These are phyloP conservation scores for Rhombomys opimus DNA, from an alignment of 2,113 vertebrate genomes.

Conservation along the genomic window DNA sequence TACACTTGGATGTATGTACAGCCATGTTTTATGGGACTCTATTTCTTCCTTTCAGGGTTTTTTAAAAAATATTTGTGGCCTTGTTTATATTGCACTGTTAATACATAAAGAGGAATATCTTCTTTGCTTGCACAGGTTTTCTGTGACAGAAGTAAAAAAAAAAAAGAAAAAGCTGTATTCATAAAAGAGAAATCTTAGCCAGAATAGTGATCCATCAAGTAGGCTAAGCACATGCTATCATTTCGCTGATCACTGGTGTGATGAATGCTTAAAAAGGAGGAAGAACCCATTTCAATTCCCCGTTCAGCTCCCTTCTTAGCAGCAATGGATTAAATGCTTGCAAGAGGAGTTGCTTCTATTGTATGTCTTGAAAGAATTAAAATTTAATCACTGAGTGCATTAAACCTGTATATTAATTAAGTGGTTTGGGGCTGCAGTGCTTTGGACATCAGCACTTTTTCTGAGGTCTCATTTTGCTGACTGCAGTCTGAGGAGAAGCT, in stretches of 20 bases:
- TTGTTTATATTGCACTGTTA: neutral
- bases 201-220: constrained; percentile 81
- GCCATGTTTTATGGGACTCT: too few species aligned
- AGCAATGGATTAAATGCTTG: constrained; percentile 77
- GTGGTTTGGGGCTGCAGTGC: constrained; percentile 79
- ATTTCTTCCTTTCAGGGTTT: neutral
- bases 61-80: constrained; percentile 12
- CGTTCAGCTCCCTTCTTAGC: constrained; percentile 68
- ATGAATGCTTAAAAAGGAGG: constrained; percentile 81
- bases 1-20: neutral
- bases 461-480: constrained; percentile 83
- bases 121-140: constrained; percentile 39
- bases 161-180: neutral
- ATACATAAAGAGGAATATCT: neutral
- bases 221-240: constrained; percentile 66
- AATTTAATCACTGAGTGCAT: constrained; percentile 86
- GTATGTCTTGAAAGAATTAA: constrained; percentile 82
- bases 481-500: constrained; percentile 83
- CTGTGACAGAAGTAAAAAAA: constrained; percentile 46
- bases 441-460: constrained; percentile 83
- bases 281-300: constrained; percentile 69
- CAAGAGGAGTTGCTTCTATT: constrained; percentile 68
- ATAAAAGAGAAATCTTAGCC: constrained; percentile 41
- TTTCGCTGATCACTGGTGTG: constrained; percentile 83
- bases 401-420: constrained; percentile 87